Evolutionary conservation across 37 sponge, comb jelly and placozoan genomes (phyloP).

Genomic region (Ianthella basta): DNA sequence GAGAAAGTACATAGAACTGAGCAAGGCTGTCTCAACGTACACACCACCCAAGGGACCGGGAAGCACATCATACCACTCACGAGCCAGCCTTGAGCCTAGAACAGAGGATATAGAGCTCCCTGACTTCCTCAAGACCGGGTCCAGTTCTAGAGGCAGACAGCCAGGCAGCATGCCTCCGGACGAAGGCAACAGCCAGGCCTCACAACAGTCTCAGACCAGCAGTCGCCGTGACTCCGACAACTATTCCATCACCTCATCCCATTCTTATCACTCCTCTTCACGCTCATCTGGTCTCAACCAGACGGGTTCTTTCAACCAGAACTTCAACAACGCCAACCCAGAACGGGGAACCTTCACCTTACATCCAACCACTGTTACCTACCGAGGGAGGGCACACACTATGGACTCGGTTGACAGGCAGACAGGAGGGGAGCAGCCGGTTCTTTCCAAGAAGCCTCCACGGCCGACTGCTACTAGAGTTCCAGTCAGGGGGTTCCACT

Average conservation of each 20-base stretch:
- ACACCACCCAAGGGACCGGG: not conserved
- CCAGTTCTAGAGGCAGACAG: not conserved
- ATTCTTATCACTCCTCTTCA: conserved; percentile 12
- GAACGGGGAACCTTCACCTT: not conserved
- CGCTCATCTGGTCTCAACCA: conserved; percentile 17
- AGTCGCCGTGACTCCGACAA: conserved; percentile 23
- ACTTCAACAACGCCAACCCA: not conserved
- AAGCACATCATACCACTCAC: not conserved
- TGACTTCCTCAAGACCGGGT: conserved; percentile 22
- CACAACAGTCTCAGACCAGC: not conserved
- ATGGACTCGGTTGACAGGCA: not conserved
- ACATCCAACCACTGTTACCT: not conserved
- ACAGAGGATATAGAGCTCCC: conserved; percentile 29
- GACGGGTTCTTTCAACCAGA: not conserved
- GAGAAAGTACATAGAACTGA: conserved; percentile 18
- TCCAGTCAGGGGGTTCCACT: conserved; percentile 16
- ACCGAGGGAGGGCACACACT: conserved; percentile 23
- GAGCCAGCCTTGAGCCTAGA: conserved; percentile 3
- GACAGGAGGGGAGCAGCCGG: not conserved
- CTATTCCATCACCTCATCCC: conserved; percentile 1
- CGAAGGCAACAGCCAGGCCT: conserved; percentile 1
- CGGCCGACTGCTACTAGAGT: not conserved
- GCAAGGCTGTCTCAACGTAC: not conserved
- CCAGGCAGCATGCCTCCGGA: not conserved
- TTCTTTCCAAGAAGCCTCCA: not conserved